Evolutionary conservation across 2,888 invertebrate genomes (phyloP).

Genomic region (Ariolimax columbianus): DNA sequence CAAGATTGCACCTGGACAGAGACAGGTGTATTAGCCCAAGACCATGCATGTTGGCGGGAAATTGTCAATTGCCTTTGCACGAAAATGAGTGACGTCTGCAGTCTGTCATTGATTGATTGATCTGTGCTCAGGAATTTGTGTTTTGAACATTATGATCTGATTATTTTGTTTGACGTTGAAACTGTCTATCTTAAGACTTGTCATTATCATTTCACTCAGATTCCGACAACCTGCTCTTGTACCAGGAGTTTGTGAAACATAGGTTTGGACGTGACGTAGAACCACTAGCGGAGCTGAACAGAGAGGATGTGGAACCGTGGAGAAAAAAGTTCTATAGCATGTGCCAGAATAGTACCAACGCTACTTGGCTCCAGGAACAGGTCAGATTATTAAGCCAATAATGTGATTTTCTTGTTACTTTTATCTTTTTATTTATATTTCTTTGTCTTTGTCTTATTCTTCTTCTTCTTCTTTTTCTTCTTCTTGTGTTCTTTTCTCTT

Average conservation of each 20-base stretch:
- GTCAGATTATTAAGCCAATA: not conserved
- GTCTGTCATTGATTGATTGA: too few species aligned
- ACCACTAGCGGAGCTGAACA: conserved; percentile 7
- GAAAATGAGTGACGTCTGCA: too few species aligned
- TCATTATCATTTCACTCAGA: not conserved
- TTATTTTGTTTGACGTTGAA: too few species aligned
- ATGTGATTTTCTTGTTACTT: not conserved
- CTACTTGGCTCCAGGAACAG: not conserved
- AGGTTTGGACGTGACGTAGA: conserved; percentile 20
- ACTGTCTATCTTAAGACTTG: too few species aligned
- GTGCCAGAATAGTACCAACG: conserved; percentile 28
- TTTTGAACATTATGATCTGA: too few species aligned
- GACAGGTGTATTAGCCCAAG: too few species aligned
- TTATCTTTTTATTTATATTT: not conserved
- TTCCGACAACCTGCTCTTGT: conserved; percentile 24
- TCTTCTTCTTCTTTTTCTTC: not conserved
- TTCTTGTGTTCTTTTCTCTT: not conserved
- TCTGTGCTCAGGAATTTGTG: too few species aligned
- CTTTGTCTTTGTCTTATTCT: not conserved
- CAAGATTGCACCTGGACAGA: too few species aligned
- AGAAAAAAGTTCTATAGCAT: conserved; percentile 37
- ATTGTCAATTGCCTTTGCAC: too few species aligned
- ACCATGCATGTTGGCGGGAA: too few species aligned
- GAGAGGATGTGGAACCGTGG: conserved; percentile 15
- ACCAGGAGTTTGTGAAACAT: conserved; percentile 26